A percentile compares a stretch with the other conserved stretches of the same genome.
phyloP scores from a whole-genome alignment of 2,113 vertebrate species.

The Pseudorhombus dupliciocellatus region DNA sequence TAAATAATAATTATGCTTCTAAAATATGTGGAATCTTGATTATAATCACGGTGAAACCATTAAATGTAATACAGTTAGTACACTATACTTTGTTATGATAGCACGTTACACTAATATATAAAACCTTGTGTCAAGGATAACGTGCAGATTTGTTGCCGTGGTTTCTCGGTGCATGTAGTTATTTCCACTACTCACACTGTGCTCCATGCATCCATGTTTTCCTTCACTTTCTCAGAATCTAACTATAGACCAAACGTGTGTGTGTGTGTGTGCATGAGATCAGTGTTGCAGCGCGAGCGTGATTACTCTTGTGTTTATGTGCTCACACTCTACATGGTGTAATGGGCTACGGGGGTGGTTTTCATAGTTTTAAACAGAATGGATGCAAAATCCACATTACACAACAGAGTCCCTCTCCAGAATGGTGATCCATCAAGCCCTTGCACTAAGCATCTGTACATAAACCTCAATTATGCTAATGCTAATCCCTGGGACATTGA shows the following conservation, averaged over 20 bases:
- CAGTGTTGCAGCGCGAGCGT: slow-evolving; percentile 16
- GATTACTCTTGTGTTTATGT: neutral
- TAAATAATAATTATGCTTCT: no score
- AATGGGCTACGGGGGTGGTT: slow-evolving; percentile 65
- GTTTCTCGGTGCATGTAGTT: slow-evolving; percentile 11
- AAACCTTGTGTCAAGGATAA: slow-evolving; percentile 21
- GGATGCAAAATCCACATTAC: slow-evolving; percentile 79
- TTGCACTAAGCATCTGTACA: slow-evolving; percentile 79
- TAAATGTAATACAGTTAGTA: no score
- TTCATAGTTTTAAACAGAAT: slow-evolving; percentile 71
- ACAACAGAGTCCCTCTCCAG: slow-evolving; percentile 76
- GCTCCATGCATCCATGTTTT: slow-evolving; percentile 22
- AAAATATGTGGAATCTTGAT: no score
- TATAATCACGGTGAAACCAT: no score
- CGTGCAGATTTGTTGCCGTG: slow-evolving; percentile 13
- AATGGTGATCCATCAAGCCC: slow-evolving; percentile 78
- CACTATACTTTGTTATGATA: no score
- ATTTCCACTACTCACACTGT: slow-evolving; percentile 22
- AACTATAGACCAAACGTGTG: slow-evolving; percentile 33
- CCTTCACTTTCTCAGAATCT: slow-evolving; percentile 21
- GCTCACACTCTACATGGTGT: slow-evolving; percentile 43
- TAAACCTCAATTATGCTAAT: slow-evolving; percentile 86
- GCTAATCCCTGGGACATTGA: slow-evolving; percentile 79
- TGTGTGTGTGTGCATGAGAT: slow-evolving; percentile 31
- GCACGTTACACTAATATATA: slow-evolving; percentile 6